These are phyloP conservation scores for Nothocercus julius DNA, from an alignment of 2,113 vertebrate species.

Conservation along the genomic window DNA sequence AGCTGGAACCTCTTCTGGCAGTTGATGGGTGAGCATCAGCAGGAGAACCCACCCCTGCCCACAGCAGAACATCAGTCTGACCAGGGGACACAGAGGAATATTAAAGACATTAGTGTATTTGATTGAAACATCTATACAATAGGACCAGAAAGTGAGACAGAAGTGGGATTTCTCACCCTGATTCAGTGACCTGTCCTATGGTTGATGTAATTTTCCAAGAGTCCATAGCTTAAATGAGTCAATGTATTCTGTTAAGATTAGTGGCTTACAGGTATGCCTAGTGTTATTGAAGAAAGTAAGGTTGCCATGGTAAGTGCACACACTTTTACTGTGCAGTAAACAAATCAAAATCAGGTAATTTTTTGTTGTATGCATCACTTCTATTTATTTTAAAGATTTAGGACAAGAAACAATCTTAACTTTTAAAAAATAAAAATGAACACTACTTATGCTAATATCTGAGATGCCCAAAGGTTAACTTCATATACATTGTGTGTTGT, in stretches of 20 bases:
- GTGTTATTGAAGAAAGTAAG: constrained; percentile 7
- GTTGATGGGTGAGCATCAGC: not conserved
- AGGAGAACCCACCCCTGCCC: not conserved
- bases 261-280: not conserved
- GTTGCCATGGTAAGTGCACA: constrained; percentile 41
- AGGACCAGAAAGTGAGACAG: not conserved
- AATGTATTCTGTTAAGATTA: constrained; percentile 31
- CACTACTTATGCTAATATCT: not conserved
- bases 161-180: not conserved
- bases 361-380: not conserved
- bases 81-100: not conserved
- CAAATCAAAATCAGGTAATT: not conserved
- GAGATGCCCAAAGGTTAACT: not conserved
- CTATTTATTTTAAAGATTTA: not conserved
- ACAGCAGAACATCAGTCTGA: not conserved
- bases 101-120: not conserved
- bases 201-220: not conserved
- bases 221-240: constrained; percentile 14
- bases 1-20: not conserved
- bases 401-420: not conserved
- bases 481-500: not conserved
- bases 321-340: constrained; percentile 1
- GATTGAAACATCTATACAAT: not conserved
- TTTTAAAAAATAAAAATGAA: not conserved
- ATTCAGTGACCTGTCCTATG: not conserved